These are phyloP conservation scores for Drosophila insularis DNA, from an alignment of 1,140 invertebrate genomes.

Conservation along the genomic window DNA sequence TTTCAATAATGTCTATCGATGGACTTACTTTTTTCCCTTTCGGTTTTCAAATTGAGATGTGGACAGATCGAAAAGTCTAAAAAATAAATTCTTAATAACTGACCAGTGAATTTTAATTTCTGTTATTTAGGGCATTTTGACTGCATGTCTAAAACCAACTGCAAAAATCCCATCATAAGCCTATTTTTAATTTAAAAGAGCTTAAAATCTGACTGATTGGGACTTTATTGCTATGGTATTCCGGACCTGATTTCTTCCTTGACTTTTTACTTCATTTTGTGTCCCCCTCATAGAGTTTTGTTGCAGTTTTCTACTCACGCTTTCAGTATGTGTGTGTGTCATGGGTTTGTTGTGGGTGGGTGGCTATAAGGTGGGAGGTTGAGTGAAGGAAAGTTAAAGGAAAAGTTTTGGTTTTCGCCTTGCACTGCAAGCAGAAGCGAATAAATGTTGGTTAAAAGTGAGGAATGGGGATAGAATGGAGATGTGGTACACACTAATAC, in stretches of 20 bases:
- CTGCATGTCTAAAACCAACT: too few relatives aligned
- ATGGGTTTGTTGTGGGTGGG: not conserved
- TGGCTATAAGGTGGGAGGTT: not conserved
- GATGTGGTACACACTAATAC: slow-evolving; percentile 38
- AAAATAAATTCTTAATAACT: too few relatives aligned
- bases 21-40: too few relatives aligned
- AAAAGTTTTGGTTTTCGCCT: slow-evolving; percentile 54
- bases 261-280: slow-evolving; percentile 42
- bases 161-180: too few relatives aligned
- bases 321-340: slow-evolving; percentile 11
- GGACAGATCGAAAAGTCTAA: too few relatives aligned
- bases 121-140: too few relatives aligned
- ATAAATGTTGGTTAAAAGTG: slow-evolving; percentile 17
- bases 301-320: slow-evolving; percentile 60
- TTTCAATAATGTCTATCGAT: too few relatives aligned
- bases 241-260: slow-evolving; percentile 58
- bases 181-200: too few relatives aligned
- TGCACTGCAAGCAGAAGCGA: slow-evolving; percentile 1
- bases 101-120: too few relatives aligned
- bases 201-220: not conserved
- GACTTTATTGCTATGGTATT: slow-evolving; percentile 48
- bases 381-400: slow-evolving; percentile 55
- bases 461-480: not conserved
- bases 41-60: too few relatives aligned
- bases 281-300: slow-evolving; percentile 42